phyloP scores from a whole-genome alignment of 2,797 vertebrate genomes.

The Chloroceryle inda region DNA sequence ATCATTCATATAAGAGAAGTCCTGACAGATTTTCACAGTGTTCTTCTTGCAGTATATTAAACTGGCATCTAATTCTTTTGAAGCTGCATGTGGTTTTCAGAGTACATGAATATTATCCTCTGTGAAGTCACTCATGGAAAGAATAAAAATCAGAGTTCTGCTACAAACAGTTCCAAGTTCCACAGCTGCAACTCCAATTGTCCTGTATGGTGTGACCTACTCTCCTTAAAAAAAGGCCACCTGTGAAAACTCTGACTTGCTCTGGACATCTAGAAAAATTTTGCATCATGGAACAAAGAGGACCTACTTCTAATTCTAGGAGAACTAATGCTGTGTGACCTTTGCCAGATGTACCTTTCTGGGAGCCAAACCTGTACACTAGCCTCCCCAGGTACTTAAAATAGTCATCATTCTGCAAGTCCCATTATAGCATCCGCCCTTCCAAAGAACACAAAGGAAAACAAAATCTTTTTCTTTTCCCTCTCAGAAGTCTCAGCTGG shows the following conservation, averaged over 20 bases:
- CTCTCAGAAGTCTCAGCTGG: background rate
- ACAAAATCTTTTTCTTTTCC: background rate
- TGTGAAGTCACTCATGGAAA: conserved; percentile 1
- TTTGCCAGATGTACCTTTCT: background rate
- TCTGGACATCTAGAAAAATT: background rate
- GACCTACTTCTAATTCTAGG: background rate
- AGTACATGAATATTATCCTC: background rate
- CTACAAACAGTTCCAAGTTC: conserved; percentile 12
- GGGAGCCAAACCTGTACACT: background rate
- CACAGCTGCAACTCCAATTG: conserved; percentile 49
- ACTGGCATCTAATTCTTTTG: background rate
- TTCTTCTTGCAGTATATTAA: background rate
- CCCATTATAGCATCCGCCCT: background rate
- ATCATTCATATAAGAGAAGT: background rate
- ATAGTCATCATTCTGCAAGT: background rate
- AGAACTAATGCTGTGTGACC: background rate
- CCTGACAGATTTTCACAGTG: background rate
- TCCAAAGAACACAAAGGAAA: background rate
- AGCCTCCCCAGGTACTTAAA: background rate
- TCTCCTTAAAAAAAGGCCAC: conserved; percentile 30
- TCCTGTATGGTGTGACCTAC: background rate
- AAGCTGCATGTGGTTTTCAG: background rate
- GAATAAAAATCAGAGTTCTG: background rate
- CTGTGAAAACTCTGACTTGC: background rate
- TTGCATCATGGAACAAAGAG: background rate